Evolutionary conservation across 1,140 invertebrate species (phyloP).

Genomic region (Drosophila ambigua): DNA sequence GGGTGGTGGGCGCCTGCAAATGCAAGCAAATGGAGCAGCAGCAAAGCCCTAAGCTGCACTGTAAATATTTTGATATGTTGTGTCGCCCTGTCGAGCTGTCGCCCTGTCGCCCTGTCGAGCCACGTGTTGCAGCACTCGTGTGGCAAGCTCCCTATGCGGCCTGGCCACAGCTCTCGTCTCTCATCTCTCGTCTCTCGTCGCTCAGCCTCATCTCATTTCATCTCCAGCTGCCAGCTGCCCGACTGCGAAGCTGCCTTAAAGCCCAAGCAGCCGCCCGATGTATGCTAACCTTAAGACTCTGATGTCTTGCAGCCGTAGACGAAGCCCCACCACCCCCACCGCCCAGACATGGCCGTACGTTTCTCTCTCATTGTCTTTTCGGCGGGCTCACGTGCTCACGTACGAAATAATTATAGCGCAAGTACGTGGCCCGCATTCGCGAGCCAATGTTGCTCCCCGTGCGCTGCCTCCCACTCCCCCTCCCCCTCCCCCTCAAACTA

Average conservation of each 20-base stretch:
- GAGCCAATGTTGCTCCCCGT: too few species aligned
- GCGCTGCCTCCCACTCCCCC: neutral
- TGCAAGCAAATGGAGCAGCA: neutral
- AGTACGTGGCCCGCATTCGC: constrained; percentile 71
- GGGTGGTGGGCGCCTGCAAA: too few species aligned
- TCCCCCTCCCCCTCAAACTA: neutral
- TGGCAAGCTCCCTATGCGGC: too few species aligned
- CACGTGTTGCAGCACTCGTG: constrained; percentile 5
- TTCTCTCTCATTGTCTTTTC: constrained; percentile 31
- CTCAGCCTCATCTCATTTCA: too few species aligned
- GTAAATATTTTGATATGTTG: constrained; percentile 30
- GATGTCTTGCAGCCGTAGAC: constrained; percentile 34
- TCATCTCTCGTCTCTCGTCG: too few species aligned
- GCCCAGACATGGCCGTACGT: neutral
- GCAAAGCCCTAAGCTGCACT: constrained; percentile 7
- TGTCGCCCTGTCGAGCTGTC: neutral
- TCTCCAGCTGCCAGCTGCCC: neutral
- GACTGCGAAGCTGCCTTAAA: constrained; percentile 8
- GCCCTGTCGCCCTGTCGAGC: neutral
- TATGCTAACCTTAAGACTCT: constrained; percentile 10
- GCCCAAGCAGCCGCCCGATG: constrained; percentile 1
- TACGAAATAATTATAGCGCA: constrained; percentile 82
- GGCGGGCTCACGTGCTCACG: constrained; percentile 60
- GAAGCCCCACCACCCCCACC: constrained; percentile 5
- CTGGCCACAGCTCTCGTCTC: too few species aligned